Conservation (phyloP, 2,113 vertebrate genomes). For the Caranx ignobilis region DNA sequence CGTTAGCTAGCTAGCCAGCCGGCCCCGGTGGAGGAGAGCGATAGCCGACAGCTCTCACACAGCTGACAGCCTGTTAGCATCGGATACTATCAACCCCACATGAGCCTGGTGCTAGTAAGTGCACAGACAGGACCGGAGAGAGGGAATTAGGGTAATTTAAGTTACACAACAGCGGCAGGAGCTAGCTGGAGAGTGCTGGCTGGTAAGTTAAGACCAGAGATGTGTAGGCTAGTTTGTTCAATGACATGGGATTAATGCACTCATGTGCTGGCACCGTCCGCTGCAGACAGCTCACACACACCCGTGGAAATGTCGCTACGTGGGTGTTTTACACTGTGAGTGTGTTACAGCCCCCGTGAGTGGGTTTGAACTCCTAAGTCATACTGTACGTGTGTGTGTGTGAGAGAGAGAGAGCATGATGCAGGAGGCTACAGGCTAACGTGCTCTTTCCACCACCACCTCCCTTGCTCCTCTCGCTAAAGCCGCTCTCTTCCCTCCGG, state of each 20-base stretch:
- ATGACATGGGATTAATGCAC: conserved; percentile 62
- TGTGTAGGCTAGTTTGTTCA: conserved; percentile 56
- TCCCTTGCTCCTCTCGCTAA: not conserved
- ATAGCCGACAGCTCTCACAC: not conserved
- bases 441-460: not conserved
- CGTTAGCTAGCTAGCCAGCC: conserved; percentile 68
- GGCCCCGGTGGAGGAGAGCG: not conserved
- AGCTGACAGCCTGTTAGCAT: not conserved
- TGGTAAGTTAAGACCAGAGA: conserved; percentile 1
- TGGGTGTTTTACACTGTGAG: not conserved
- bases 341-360: not conserved
- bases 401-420: not conserved
- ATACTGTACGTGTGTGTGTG: not conserved
- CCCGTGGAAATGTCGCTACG: not conserved
- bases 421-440: conserved; percentile 24
- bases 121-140: too few relatives aligned
- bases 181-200: conserved; percentile 36
- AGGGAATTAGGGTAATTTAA: not conserved
- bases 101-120: not conserved
- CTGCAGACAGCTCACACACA: not conserved
- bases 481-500: not conserved
- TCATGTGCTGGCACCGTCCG: not conserved
- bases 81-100: not conserved
- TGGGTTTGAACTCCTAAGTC: conserved; percentile 36
- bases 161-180: conserved; percentile 44